Base-by-base conservation (phyloP, 1,140 invertebrate genomes). In the Semibalanus balanoides region DNA sequence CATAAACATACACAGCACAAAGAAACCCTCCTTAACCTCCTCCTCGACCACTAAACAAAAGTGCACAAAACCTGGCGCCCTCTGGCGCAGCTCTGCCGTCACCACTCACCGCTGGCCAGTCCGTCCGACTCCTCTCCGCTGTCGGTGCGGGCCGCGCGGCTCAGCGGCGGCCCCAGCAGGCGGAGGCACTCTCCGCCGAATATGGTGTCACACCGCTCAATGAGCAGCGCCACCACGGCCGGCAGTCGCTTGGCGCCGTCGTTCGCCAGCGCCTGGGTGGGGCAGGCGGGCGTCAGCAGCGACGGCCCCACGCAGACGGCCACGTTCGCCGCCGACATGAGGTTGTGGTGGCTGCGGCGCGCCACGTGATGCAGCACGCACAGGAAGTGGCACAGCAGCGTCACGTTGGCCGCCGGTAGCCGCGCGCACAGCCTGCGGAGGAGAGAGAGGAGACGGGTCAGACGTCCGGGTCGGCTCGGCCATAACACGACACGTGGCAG, bases 81-180 rank as follows among this genome's bases (percentile, higher is more conserved):
- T 7, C 35, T 40, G 35, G 35, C 35, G 17, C 35, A 5, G 17
- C 35, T 17, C 35, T 40, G 35, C 35, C 35, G n/a, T 40, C 5
- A 7, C 35, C 35, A 40, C 35, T 40, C 85, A 89, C 89, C 91
- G 85, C 85, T 86, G 76, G 93, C 91, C 79, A 93, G 85, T 82
- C 92, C 93, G 80, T 94, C 93, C 74, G 92, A 93, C 83, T 94
- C 92, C 83, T 93, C 93, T 25, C 92, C 92, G 64, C 92, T 93
- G 81, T 95, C 92, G 74, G 88, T 85, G 31, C 78, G 79, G 25
- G 77, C 74, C 74, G 81, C 80, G 72, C 75, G 86, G 87, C 81
- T 81, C 19, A 87, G 86, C 82, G 90, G 88, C 74, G 89, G 89
- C 11, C 92, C 92, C 69, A 94, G 85, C 29, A 94, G 85, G 79